Evolutionary conservation across 37 sponge, comb jelly and placozoan species (phyloP), one percentile per base, ranked within the genome.

Genomic region (Lycopodina hypogea): DNA sequence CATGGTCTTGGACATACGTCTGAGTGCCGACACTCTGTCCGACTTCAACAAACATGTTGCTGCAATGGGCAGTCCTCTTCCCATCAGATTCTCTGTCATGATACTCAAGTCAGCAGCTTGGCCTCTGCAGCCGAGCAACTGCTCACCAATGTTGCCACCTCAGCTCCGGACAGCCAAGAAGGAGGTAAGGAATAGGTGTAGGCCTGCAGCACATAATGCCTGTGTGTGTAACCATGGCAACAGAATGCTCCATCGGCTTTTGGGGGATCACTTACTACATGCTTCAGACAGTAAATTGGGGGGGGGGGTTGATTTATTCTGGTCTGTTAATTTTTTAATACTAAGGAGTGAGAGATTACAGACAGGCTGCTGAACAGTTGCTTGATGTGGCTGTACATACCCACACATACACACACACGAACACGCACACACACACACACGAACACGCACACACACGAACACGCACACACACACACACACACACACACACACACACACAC

Each of bases 91-190:
- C 78, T 83, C 89, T 24, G 63, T 77, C 26, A 50, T 90, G 52
- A 74, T 90, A 26, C 78, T 85, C 1, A 81, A 94, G 88, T 94
- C 95, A 39, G 95, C 92, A 1, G 91, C 95, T 0, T 94, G 95
- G 95, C 95, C 92, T 18, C 71, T 91, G 17, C 23, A 45, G 8
- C 79, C 68, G 21, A 29, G 52, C 22, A 32, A 76, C 9, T 75
- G 41, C 7, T 3, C 74, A 17, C 57, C 57, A 29, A 38, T 24
- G 2, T 42, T 91, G 24, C 89, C 92, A 24, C 34, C 71, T 12
- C 80, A 72, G 35, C 72, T 91, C 3, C 26, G 42, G 0, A 42
- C 50, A 45, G 37, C 69, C 42, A 68, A 88, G 21, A 59, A 19
- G 32, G 79, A 78, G 73, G 90, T 92, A 3, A 32, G 75, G n/a